Conservation (phyloP, 1,140 invertebrate species). For the Chionoecetes opilio region DNA sequence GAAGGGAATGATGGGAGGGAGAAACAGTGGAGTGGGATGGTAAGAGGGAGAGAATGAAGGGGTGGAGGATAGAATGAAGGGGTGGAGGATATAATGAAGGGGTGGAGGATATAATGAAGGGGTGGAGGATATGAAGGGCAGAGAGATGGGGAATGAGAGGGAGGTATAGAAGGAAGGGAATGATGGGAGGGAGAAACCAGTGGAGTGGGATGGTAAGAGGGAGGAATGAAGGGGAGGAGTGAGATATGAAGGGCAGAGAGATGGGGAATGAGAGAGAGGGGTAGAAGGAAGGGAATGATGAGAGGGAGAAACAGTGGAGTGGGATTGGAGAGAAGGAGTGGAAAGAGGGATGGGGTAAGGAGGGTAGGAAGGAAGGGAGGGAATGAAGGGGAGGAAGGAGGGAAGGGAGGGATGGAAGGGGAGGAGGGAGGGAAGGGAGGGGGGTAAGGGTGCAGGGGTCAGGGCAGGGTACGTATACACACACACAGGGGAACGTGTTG, state of each 20-base stretch:
- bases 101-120: not conserved
- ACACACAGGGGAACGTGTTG: not conserved
- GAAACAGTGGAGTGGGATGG: too few relatives aligned
- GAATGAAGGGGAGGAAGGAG: not conserved
- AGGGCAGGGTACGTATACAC: not conserved
- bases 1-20: too few relatives aligned
- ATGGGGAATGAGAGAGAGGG: not conserved
- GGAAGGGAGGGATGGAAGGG: not conserved
- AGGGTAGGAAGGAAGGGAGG: not conserved
- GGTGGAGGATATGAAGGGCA: not conserved
- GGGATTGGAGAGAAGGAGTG: too few relatives aligned
- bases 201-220: too few relatives aligned
- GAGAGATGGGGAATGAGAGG: not conserved
- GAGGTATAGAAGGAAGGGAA: not conserved
- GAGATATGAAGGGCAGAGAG: not conserved
- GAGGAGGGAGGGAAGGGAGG: not conserved
- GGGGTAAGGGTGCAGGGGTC: not conserved
- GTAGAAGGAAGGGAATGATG: too few relatives aligned
- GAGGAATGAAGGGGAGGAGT: not conserved
- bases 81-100: not conserved
- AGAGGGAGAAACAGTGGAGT: not conserved
- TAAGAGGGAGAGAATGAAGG: not conserved
- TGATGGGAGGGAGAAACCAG: not conserved
- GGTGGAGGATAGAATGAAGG: not conserved
- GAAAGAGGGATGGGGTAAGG: not conserved